Evolutionary conservation across 2,113 vertebrate genomes (phyloP), one percentile per base, ranked within the genome.

Genomic region (Tetrax tetrax): DNA sequence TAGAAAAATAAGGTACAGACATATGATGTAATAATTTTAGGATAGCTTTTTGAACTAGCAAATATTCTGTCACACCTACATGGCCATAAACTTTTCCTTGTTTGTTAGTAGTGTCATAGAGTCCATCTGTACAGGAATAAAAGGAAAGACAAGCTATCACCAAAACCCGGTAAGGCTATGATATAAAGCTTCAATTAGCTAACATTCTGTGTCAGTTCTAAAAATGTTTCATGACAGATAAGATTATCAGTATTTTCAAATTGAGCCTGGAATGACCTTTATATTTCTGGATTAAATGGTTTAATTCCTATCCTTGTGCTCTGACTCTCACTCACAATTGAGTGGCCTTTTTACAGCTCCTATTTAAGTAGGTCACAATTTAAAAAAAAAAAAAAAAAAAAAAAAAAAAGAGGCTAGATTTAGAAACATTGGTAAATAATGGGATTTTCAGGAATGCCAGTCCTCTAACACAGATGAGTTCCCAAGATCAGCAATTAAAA

Each of bases 351-450:
- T 83, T 94, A 87, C 25, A 81, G n/a, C 29, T 75, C 28, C 43
- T 71, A 21, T 71, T 95, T 92, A 95, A 92, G 72, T 93, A 93
- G 89, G 89, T 92, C 83, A 90, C 5, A 65, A 83, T 41, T 60
- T 25, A 21, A 45, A 35, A n/a, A 64, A 59, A 54, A 79, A 33
- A 70, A 64, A 20, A 43, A 56, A 22, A 27, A 29, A 31, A 38
- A 54, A 53, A 80, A n/a, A 65, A 64, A 20, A 37, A 56, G 22
- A 18, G 13, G 4, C 14, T 82, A 48, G 38, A 57, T 89, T 72
- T 79, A 72, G 74, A 78, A 71, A 60, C 8, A 28, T 35, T 80
- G 28, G 59, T 65, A 79, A 60, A 19, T 79, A 89, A 87, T 17
- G 17, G 24, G 45, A 85, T 83, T 93, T 90, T 82, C 43, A 93